These are phyloP conservation scores for Drosophila atroscutellata DNA, from an alignment of 2,888 invertebrate genomes.

Conservation along the genomic window DNA sequence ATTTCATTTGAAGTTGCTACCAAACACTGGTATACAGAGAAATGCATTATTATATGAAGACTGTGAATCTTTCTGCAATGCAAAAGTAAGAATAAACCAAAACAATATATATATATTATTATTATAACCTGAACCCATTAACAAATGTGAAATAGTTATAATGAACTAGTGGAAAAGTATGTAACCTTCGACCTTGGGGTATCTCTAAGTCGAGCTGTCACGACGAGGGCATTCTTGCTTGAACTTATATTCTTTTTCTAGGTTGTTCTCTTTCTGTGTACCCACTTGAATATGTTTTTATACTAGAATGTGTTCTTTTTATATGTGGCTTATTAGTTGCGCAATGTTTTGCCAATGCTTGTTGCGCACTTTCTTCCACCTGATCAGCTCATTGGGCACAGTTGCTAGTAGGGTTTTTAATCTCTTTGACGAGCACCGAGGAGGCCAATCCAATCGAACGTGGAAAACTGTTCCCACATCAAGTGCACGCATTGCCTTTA, in stretches of 20 bases:
- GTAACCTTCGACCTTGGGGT: neutral
- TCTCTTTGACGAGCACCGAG: slow-evolving; percentile 28
- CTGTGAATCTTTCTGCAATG: neutral
- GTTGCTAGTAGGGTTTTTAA: slow-evolving; percentile 39
- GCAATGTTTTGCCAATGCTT: slow-evolving; percentile 48
- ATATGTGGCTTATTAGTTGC: slow-evolving; percentile 52
- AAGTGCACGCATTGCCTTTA: slow-evolving; percentile 58
- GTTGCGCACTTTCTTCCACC: slow-evolving; percentile 65
- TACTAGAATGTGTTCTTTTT: slow-evolving; percentile 9
- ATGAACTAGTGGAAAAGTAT: neutral
- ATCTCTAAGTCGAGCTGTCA: neutral
- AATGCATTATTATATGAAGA: neutral
- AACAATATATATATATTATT: no score
- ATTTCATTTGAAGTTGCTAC: slow-evolving; percentile 51
- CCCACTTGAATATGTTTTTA: neutral
- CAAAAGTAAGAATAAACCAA: neutral
- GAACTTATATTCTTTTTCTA: neutral
- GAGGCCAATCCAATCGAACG: neutral
- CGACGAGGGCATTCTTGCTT: neutral
- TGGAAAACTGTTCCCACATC: slow-evolving; percentile 36
- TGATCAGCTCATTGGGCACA: slow-evolving; percentile 74
- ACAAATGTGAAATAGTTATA: no score
- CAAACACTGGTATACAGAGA: slow-evolving; percentile 1
- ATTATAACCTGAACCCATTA: no score
- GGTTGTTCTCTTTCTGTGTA: neutral